These are phyloP conservation scores for Ochropacha duplaris DNA, from an alignment of 2,888 invertebrate species.

Conservation along the genomic window DNA sequence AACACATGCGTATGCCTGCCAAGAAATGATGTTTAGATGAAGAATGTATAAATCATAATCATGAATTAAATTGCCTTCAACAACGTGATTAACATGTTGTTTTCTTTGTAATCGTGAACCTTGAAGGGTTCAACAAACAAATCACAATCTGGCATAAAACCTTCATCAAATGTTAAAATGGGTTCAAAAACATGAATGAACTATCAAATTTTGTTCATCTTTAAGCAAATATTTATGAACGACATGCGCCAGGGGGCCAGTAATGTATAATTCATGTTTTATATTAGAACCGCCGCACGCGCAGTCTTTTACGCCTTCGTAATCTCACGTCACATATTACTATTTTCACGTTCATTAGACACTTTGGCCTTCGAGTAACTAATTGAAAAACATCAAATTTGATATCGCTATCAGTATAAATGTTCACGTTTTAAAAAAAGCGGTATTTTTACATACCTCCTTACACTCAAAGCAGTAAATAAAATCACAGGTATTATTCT, in stretches of 20 bases:
- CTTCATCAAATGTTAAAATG: not conserved
- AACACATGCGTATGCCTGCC: no score
- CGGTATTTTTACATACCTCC: not conserved
- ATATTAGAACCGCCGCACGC: slow-evolving; percentile 2
- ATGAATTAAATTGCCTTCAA: not conserved
- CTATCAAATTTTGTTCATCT: not conserved
- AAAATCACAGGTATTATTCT: no score
- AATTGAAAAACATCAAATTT: slow-evolving; percentile 36
- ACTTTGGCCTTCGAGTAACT: slow-evolving; percentile 34
- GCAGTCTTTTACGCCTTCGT: slow-evolving; percentile 1
- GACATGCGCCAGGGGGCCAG: not conserved
- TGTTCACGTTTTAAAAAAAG: not conserved
- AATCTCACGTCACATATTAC: slow-evolving; percentile 8
- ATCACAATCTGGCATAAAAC: not conserved
- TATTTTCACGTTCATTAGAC: slow-evolving; percentile 42
- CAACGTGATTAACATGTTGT: not conserved
- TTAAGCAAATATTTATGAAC: not conserved
- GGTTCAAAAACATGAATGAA: not conserved
- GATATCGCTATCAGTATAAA: slow-evolving; percentile 16
- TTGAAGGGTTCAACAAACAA: not conserved
- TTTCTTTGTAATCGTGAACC: not conserved
- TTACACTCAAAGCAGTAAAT: not conserved
- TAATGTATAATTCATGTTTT: not conserved
- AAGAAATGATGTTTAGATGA: not conserved
- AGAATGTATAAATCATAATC: not conserved